Conservation (phyloP, 2,113 vertebrate genomes). For the Tinamus guttatus region DNA sequence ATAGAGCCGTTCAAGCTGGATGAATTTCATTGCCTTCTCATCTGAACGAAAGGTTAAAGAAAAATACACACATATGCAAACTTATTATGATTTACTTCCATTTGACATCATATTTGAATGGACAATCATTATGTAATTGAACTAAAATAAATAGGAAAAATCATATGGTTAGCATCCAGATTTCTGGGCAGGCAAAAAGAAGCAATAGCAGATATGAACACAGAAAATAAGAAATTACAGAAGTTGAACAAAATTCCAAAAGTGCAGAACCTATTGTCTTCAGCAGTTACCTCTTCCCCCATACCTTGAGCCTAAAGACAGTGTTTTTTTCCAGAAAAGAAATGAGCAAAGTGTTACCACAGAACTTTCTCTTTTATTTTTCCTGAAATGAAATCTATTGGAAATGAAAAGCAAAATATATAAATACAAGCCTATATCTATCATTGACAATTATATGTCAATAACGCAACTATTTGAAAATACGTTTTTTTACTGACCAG, state of each 20-base stretch:
- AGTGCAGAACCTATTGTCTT: background rate
- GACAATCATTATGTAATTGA: background rate
- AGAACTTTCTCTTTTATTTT: background rate
- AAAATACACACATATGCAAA: slow-evolving; percentile 14
- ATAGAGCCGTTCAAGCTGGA: slow-evolving; percentile 92
- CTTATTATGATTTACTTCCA: background rate
- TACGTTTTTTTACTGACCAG: background rate
- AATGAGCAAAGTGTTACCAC: background rate
- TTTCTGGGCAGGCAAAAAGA: background rate
- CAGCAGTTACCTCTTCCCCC: background rate
- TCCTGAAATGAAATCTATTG: background rate
- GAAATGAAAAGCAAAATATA: background rate
- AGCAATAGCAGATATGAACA: background rate
- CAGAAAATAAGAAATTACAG: background rate
- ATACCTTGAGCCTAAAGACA: background rate
- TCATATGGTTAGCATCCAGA: background rate
- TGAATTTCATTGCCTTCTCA: slow-evolving; percentile 92
- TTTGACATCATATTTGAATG: background rate
- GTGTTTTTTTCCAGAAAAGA: background rate
- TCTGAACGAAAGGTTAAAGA: slow-evolving; percentile 86
- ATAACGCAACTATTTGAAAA: background rate
- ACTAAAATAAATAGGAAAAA: background rate
- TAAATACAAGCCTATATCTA: fast-evolving
- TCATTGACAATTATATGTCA: background rate
- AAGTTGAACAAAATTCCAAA: background rate